These are phyloP conservation scores for Limnephilus lunatus DNA, from an alignment of 2,888 invertebrate genomes.

Conservation along the genomic window DNA sequence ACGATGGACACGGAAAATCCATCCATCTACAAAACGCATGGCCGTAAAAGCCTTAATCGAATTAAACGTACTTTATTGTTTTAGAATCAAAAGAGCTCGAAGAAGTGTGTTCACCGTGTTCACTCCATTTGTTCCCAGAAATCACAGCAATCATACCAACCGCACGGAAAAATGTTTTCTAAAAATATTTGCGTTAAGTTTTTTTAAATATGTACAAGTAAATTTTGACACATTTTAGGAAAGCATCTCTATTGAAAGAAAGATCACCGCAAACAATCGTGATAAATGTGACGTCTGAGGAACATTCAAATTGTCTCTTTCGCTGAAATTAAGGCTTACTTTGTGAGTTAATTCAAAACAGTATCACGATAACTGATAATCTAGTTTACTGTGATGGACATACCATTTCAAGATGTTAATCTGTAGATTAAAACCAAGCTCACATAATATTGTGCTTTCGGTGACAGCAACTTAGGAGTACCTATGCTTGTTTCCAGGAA, in stretches of 20 bases:
- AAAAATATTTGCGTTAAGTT: too few relatives aligned
- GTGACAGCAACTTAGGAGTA: not conserved
- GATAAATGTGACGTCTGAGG: not conserved
- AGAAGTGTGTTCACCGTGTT: not conserved
- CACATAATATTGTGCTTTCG: not conserved
- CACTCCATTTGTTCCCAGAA: not conserved
- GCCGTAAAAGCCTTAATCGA: too few relatives aligned
- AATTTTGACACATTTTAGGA: not conserved
- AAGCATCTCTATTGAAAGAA: not conserved
- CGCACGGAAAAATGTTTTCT: too few relatives aligned
- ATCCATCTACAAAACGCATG: too few relatives aligned
- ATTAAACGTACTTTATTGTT: too few relatives aligned
- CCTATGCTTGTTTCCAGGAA: not conserved
- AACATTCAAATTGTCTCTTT: not conserved
- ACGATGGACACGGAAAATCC: too few relatives aligned
- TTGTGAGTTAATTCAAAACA: not conserved
- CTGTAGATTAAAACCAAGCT: not conserved
- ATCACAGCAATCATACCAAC: not conserved
- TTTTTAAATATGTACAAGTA: too few relatives aligned
- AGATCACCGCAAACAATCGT: too few relatives aligned
- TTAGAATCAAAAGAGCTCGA: not conserved
- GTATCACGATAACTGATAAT: not conserved
- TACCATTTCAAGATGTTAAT: not conserved
- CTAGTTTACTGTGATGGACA: not conserved
- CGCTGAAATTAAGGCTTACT: not conserved